Evolutionary conservation across 2,797 vertebrate species (phyloP).

Genomic region (Cercopithecus mitis): DNA sequence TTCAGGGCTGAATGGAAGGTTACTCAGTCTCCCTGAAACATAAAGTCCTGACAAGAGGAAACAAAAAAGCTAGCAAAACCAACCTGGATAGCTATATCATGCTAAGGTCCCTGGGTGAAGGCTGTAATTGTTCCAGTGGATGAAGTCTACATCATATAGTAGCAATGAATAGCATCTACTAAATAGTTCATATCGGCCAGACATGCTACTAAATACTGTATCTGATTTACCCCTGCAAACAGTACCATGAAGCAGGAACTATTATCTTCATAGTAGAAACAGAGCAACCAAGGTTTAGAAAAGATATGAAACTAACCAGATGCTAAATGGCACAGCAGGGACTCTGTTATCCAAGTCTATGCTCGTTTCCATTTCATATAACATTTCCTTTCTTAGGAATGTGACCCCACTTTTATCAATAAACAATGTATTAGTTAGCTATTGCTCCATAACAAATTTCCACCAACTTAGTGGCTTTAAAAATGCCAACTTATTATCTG

Average conservation of each 20-base stretch:
- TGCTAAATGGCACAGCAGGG: background rate
- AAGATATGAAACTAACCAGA: background rate
- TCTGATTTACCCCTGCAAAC: constrained; percentile 34
- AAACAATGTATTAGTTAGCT: background rate
- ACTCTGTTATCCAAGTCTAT: background rate
- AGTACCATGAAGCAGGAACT: background rate
- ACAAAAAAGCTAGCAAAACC: background rate
- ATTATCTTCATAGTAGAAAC: background rate
- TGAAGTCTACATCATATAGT: background rate
- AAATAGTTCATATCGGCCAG: background rate
- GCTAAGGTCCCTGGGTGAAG: background rate
- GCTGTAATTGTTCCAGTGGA: background rate
- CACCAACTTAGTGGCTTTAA: background rate
- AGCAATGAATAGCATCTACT: background rate
- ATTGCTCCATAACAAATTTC: background rate
- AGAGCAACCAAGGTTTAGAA: background rate
- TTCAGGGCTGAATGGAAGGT: constrained; percentile 41
- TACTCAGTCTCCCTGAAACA: constrained; percentile 36
- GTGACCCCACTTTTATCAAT: background rate
- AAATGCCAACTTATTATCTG: background rate
- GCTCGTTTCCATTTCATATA: background rate
- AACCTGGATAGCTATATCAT: background rate
- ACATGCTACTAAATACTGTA: background rate
- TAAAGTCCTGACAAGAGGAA: background rate
- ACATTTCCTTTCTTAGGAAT: background rate